Conservation (phyloP, 1,140 invertebrate genomes). For the Leptopilina boulardi region DNA sequence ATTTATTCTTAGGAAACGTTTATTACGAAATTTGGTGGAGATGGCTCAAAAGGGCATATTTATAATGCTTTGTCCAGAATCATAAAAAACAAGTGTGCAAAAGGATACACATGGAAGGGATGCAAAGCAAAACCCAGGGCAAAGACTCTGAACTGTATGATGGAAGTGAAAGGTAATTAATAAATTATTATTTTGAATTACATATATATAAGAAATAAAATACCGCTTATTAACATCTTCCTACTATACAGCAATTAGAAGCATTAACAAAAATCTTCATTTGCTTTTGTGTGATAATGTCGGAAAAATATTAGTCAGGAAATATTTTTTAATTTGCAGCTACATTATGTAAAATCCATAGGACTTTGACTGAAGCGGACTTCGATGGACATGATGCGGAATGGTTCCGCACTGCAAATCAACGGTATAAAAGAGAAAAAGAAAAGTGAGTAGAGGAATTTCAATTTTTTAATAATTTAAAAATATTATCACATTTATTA, state of each 20-base stretch:
- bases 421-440: not conserved
- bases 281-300: too few relatives aligned
- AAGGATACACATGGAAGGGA: not conserved
- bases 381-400: not conserved
- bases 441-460: not conserved
- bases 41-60: not conserved
- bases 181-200: not conserved
- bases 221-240: not conserved
- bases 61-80: not conserved
- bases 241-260: not conserved
- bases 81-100: not conserved
- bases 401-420: constrained; percentile 8
- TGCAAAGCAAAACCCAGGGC: not conserved
- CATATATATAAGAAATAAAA: not conserved
- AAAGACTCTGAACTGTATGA: not conserved
- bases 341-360: not conserved
- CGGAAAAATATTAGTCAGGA: not conserved
- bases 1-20: not conserved
- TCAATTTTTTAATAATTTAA: not conserved
- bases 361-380: not conserved
- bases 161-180: not conserved
- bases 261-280: too few relatives aligned
- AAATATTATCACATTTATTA: too few relatives aligned
- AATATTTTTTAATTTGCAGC: not conserved
- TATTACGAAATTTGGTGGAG: not conserved